These are phyloP conservation scores for Sigmodon hispidus DNA, from an alignment of 2,113 vertebrate species.

Conservation along the genomic window DNA sequence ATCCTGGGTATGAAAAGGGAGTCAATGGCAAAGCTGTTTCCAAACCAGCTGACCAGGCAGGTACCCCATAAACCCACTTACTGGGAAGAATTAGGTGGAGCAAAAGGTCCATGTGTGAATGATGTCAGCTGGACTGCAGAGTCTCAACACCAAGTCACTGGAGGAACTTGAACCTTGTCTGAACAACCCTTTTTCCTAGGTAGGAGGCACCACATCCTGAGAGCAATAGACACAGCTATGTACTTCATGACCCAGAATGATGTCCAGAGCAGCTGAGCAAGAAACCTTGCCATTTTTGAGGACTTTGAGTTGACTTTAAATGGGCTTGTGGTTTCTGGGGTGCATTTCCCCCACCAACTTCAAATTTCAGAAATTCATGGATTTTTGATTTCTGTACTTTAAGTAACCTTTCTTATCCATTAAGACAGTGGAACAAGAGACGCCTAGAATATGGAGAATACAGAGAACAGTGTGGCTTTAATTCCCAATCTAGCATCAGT, in stretches of 20 bases:
- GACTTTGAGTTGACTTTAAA: neutral
- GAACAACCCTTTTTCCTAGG: neutral
- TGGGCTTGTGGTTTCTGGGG: neutral
- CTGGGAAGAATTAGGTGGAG: neutral
- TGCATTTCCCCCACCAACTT: neutral
- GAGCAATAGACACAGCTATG: neutral
- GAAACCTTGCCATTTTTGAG: neutral
- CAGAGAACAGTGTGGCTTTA: neutral
- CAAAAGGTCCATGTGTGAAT: neutral
- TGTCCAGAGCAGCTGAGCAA: no score
- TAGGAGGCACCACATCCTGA: neutral
- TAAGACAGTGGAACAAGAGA: neutral
- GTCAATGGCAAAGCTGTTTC: constrained; percentile 17
- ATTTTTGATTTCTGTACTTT: neutral
- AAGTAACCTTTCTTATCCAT: neutral
- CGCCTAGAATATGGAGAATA: neutral
- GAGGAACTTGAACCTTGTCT: neutral
- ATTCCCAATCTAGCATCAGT: neutral
- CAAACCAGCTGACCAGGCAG: neutral
- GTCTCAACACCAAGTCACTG: accelerated
- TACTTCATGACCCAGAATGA: neutral
- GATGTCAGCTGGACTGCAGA: neutral
- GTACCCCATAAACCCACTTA: neutral
- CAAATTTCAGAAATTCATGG: neutral
- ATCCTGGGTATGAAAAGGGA: constrained; percentile 49